phyloP scores from a whole-genome alignment of 2,113 vertebrate species.

The Bambusicola thoracicus region DNA sequence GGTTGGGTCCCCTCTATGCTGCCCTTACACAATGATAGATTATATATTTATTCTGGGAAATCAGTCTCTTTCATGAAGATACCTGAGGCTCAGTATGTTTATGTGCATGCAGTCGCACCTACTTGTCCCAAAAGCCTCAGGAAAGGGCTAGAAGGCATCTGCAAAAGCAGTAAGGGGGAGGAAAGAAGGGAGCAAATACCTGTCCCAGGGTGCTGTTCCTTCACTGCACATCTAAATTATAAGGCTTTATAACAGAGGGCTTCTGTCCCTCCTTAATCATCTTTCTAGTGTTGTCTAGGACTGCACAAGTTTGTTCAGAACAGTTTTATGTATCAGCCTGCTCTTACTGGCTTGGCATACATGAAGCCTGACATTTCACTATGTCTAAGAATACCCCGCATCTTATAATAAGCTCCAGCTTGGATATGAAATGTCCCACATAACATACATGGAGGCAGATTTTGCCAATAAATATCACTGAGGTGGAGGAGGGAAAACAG shows the following conservation, averaged over 20 bases:
- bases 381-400: neutral
- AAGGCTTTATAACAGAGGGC: neutral
- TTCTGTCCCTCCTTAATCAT: neutral
- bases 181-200: neutral
- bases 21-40: neutral
- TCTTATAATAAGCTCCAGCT: neutral
- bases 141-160: neutral
- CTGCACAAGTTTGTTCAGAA: neutral
- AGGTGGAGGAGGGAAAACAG: neutral
- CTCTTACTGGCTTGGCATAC: neutral
- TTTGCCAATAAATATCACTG: neutral
- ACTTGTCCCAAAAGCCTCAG: neutral
- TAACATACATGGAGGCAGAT: neutral
- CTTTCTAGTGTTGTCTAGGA: neutral
- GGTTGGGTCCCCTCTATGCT: neutral
- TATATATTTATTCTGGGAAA: neutral
- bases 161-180: neutral
- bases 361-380: neutral
- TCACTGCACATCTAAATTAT: neutral
- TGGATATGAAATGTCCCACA: neutral
- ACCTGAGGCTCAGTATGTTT: neutral
- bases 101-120: neutral
- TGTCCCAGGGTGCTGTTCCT: neutral
- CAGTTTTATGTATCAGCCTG: neutral
- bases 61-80: neutral